Evolutionary conservation across 2,113 vertebrate genomes (phyloP), one percentile per base, ranked within the genome.

Genomic region (Prochilodus magdalenae): DNA sequence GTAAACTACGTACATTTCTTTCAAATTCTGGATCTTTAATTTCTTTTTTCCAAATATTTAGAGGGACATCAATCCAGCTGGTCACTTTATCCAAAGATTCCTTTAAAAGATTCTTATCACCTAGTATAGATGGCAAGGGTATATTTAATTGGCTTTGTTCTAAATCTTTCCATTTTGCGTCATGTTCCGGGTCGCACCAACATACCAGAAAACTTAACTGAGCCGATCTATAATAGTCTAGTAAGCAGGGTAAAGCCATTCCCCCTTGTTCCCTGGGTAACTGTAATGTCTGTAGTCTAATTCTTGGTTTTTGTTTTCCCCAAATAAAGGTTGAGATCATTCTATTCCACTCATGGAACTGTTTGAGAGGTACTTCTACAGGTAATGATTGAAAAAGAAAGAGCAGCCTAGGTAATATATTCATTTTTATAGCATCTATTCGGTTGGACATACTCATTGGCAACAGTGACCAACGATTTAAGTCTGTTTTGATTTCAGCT

Each of bases 241-340:
- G 26, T 29, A 57, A 57, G 16, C 72, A 73, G 0, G 71, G 51
- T 13, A 33, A 29, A 22, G 27, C 53, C 72, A 57, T 8, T 57
- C 51, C 27, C 30, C 47, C 18, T 15, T 27, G 30, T 12, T 62
- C 26, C 71, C 36, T 36, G 36, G 36, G 36, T 36, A 36, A 36
- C 36, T 36, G 36, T 36, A 36, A 36, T 36, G 36, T 36, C 36
- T 36, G 36, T 36, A 36, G 36, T 36, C 36, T 36, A 36, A 36
- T 36, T 36, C 36, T 36, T 36, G 36, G 36, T 4, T 36, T 36
- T 36, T 36, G 36, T 36, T 36, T 36, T 36, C 36, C 36, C 70
- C 79, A 66, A 30, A 74, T 66, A 18, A 65, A 81, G 49, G 57
- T 49, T 3, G 79, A 81, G 22, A 74, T 81, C n/a, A 33, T 62